These are phyloP conservation scores for Leucoraja erinaceus DNA, from an alignment of 2,113 vertebrate genomes.

Conservation along the genomic window DNA sequence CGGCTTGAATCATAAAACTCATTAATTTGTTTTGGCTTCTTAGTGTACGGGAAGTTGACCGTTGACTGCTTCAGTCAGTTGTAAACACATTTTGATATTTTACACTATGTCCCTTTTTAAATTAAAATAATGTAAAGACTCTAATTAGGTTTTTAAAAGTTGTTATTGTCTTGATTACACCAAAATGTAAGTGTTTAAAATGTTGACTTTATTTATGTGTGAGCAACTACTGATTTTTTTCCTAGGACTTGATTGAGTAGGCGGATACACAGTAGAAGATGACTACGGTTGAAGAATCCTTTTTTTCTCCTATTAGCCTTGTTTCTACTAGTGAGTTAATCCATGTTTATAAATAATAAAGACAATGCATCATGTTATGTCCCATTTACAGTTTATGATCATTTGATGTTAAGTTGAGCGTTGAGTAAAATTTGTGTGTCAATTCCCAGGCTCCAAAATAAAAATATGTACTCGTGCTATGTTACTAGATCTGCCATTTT, in stretches of 20 bases:
- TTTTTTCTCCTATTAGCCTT: slow-evolving; percentile 39
- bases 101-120: slow-evolving; percentile 17
- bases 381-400: slow-evolving; percentile 12
- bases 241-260: slow-evolving; percentile 32
- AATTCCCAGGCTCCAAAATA: neutral
- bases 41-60: neutral
- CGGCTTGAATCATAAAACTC: neutral
- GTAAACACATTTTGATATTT: slow-evolving; percentile 1
- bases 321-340: slow-evolving; percentile 38
- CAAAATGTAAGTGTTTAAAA: slow-evolving; percentile 33
- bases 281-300: slow-evolving; percentile 37
- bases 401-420: neutral
- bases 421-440: neutral
- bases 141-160: neutral
- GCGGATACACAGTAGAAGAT: slow-evolving; percentile 36
- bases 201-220: slow-evolving; percentile 26
- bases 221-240: slow-evolving; percentile 37
- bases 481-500: slow-evolving; percentile 18
- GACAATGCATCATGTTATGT: slow-evolving; percentile 33
- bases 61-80: slow-evolving; percentile 9
- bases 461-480: neutral
- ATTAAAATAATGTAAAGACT: neutral
- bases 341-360: slow-evolving; percentile 33
- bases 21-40: neutral
- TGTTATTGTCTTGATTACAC: neutral